These are phyloP conservation scores for Argynnis bischoffii DNA, from an alignment of 2,888 invertebrate species.

Conservation along the genomic window DNA sequence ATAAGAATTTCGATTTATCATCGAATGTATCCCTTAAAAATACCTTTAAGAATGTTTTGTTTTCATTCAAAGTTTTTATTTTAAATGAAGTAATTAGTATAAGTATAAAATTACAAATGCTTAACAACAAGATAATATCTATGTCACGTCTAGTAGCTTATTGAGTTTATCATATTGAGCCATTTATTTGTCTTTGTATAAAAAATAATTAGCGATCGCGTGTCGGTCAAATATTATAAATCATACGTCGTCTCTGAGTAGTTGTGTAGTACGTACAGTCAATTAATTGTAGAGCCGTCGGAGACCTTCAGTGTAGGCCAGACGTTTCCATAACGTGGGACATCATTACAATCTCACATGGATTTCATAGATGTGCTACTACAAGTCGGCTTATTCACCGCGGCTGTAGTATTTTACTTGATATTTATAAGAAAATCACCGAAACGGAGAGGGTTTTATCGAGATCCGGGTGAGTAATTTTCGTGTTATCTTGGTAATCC, in stretches of 20 bases:
- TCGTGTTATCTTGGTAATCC: neutral
- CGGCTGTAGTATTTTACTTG: conserved; percentile 61
- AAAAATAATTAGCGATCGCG: conserved; percentile 15
- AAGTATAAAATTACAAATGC: neutral
- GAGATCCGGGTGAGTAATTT: conserved; percentile 54
- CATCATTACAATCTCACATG: conserved; percentile 46
- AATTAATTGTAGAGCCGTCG: conserved; percentile 14
- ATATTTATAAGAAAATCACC: conserved; percentile 56
- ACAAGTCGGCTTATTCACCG: conserved; percentile 62
- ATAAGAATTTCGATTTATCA: too few relatives aligned
- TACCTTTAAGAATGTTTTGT: too few relatives aligned
- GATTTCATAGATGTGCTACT: conserved; percentile 64
- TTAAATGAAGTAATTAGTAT: neutral
- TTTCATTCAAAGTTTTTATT: neutral
- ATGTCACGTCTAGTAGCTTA: neutral
- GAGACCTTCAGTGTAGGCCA: neutral
- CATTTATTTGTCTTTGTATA: conserved; percentile 15
- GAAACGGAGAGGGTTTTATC: conserved; percentile 52
- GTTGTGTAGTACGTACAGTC: conserved; percentile 28
- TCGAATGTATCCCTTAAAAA: too few relatives aligned
- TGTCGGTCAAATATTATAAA: conserved; percentile 26
- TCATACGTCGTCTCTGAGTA: conserved; percentile 16
- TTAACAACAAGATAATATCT: conserved; percentile 9
- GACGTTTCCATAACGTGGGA: too few relatives aligned
- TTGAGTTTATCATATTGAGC: conserved; percentile 19